Conservation (phyloP, 2,888 invertebrate species). For the Meandrusa payeni region DNA sequence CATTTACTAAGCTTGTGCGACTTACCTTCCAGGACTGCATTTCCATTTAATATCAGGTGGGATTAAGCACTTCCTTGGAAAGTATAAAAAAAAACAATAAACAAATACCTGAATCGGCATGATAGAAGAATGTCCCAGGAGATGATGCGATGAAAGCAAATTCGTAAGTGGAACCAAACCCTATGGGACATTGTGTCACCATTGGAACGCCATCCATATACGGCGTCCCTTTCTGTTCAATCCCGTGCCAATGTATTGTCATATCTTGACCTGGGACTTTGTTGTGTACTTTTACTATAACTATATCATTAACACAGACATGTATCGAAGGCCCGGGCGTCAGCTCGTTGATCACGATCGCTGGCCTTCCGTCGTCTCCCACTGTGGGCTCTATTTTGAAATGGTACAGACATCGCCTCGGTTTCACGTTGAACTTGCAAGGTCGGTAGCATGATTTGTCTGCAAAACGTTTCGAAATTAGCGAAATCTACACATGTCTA, state of each 20-base stretch:
- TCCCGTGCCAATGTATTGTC: constrained; percentile 89
- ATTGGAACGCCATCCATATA: constrained; percentile 89
- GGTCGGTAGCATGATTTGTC: constrained; percentile 68
- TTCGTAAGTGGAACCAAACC: constrained; percentile 84
- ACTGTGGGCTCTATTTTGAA: constrained; percentile 61
- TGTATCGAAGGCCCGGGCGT: constrained; percentile 79
- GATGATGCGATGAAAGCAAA: constrained; percentile 85
- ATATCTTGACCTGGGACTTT: constrained; percentile 84
- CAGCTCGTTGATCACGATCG: constrained; percentile 58
- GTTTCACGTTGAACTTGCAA: constrained; percentile 75
- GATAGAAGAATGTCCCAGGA: constrained; percentile 87
- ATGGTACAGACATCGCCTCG: constrained; percentile 59
- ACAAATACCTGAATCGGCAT: constrained; percentile 82
- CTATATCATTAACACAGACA: constrained; percentile 86
- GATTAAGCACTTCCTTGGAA: no score
- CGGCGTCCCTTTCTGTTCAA: constrained; percentile 81
- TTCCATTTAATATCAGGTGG: no score
- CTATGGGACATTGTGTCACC: constrained; percentile 88
- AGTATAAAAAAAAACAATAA: no score
- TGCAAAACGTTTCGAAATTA: constrained; percentile 39
- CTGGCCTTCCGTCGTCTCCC: constrained; percentile 49
- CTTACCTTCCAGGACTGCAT: no score
- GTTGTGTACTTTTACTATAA: constrained; percentile 87
- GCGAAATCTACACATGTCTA: constrained; percentile 18
- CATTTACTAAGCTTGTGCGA: no score